These are phyloP conservation scores for Heliconius hortense DNA, from an alignment of 2,888 invertebrate species.

Conservation along the genomic window DNA sequence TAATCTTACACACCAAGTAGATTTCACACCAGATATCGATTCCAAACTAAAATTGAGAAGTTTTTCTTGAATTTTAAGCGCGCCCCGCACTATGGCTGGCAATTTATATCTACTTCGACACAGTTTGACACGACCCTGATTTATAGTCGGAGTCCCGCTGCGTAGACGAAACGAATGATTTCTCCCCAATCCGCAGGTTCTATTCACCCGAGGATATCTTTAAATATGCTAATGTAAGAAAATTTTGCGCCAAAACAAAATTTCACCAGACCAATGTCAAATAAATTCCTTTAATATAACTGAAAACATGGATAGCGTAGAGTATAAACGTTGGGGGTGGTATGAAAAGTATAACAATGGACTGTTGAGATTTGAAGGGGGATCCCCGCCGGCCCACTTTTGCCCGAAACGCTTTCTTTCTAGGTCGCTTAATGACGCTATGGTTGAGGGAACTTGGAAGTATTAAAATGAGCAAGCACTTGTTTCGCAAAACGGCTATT, in stretches of 20 bases:
- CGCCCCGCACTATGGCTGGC: conserved; percentile 51
- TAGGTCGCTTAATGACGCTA: conserved; percentile 71
- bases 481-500: conserved; percentile 74
- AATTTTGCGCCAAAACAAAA: conserved; percentile 24
- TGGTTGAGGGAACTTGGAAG: conserved; percentile 70
- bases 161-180: conserved; percentile 45
- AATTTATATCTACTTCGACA: conserved; percentile 64
- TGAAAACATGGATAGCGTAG: conserved; percentile 51
- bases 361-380: conserved; percentile 67
- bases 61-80: conserved; percentile 45
- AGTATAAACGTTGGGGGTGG: conserved; percentile 51
- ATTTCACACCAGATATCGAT: conserved; percentile 34
- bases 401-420: conserved; percentile 66
- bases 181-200: conserved; percentile 42
- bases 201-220: conserved; percentile 28
- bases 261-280: conserved; percentile 29
- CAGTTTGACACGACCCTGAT: conserved; percentile 69
- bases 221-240: conserved; percentile 17
- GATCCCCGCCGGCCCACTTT: conserved; percentile 69
- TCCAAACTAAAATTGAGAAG: conserved; percentile 36
- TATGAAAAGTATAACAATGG: conserved; percentile 70
- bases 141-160: conserved; percentile 56
- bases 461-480: conserved; percentile 81
- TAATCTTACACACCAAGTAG: conserved; percentile 6
- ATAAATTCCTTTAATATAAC: conserved; percentile 44